Conservation (phyloP, 2,797 vertebrate species). For the Gymnoscopelus microlampas region DNA sequence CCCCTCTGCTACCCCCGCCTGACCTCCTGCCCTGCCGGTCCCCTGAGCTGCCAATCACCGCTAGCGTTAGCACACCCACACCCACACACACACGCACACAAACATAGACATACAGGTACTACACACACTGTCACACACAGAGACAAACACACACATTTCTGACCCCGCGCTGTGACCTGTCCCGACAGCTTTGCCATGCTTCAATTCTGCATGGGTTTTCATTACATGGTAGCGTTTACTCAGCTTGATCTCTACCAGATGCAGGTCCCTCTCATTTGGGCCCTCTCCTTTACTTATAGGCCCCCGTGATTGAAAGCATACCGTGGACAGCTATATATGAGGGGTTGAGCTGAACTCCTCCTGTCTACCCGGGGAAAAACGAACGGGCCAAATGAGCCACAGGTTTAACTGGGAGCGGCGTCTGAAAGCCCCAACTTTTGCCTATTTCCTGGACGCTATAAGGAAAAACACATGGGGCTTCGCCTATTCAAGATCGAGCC, state of each 20-base stretch:
- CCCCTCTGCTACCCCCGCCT: slow-evolving; percentile 30
- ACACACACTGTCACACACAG: background rate
- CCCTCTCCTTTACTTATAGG: background rate
- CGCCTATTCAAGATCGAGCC: slow-evolving; percentile 33
- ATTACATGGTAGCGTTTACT: slow-evolving; percentile 61
- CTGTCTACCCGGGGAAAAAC: slow-evolving; percentile 62
- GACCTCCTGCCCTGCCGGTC: slow-evolving; percentile 39
- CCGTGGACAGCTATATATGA: slow-evolving; percentile 68
- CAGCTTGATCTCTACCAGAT: slow-evolving; percentile 68
- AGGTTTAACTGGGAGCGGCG: slow-evolving; percentile 43
- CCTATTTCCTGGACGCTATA: slow-evolving; percentile 68
- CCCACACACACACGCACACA: background rate
- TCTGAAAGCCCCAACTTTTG: background rate
- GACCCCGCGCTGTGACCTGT: slow-evolving; percentile 16
- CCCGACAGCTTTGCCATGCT: slow-evolving; percentile 23
- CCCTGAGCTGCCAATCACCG: slow-evolving; percentile 49
- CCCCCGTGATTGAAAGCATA: slow-evolving; percentile 66
- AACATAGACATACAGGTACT: background rate
- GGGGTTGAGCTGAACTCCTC: slow-evolving; percentile 72
- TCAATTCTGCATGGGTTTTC: slow-evolving; percentile 58
- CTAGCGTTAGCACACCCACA: background rate
- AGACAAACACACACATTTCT: background rate
- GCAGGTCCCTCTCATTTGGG: slow-evolving; percentile 45
- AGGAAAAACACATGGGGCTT: slow-evolving; percentile 73
- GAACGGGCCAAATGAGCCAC: slow-evolving; percentile 67